phyloP scores from a whole-genome alignment of 23 tunicate species.

The Styela clava region DNA sequence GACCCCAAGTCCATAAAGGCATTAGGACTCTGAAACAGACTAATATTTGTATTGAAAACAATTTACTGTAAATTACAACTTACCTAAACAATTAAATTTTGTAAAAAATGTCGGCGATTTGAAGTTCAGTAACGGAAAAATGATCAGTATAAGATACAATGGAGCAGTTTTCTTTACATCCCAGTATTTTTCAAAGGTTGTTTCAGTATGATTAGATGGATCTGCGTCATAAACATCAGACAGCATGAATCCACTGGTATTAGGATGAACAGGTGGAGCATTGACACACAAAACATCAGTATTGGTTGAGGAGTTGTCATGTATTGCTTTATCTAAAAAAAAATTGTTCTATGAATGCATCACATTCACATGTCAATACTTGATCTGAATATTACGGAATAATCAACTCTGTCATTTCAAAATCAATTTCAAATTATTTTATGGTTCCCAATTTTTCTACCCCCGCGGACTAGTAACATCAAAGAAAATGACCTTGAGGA shows the following conservation, averaged over 20 bases:
- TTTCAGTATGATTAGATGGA: neutral
- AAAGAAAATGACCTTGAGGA: too few species aligned
- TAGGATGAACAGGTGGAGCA: neutral
- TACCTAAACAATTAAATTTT: conserved; percentile 85
- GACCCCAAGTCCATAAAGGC: too few species aligned
- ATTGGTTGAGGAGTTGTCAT: neutral
- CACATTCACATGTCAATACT: too few species aligned
- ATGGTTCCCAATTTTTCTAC: too few species aligned
- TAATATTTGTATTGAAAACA: too few species aligned
- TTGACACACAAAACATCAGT: conserved; percentile 13
- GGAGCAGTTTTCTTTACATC: conserved; percentile 59
- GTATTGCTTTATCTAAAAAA: conserved; percentile 6
- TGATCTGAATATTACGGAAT: too few species aligned
- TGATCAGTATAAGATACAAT: conserved; percentile 59
- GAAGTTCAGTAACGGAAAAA: conserved; percentile 80
- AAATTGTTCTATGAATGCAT: too few species aligned
- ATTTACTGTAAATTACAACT: too few species aligned
- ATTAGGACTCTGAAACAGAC: too few species aligned
- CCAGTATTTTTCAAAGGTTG: conserved; percentile 41
- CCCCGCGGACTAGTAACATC: too few species aligned
- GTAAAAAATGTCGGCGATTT: conserved; percentile 93
- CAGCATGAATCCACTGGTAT: neutral
- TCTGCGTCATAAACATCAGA: conserved; percentile 1
- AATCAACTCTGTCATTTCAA: too few species aligned
- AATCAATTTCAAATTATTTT: too few species aligned